Conservation (phyloP, 2,797 vertebrate species). For the Macroramphosus scolopax region DNA sequence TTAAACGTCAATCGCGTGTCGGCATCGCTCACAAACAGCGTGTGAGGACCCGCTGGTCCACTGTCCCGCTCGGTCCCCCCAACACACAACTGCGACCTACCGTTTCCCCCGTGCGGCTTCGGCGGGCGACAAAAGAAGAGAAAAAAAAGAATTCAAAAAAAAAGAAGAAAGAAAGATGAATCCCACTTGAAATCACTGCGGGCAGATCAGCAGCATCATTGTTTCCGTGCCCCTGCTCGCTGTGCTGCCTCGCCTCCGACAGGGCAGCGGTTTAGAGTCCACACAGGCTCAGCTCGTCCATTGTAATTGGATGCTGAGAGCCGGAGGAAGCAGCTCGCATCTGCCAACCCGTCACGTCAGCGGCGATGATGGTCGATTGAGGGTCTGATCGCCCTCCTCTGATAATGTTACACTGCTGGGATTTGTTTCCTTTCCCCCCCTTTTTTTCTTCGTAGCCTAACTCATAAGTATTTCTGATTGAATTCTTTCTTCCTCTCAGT, state of each 20-base stretch:
- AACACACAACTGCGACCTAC: constrained; percentile 43
- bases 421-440: constrained; percentile 13
- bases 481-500: constrained; percentile 23
- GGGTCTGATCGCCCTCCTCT: constrained; percentile 30
- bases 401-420: constrained; percentile 44
- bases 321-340: constrained; percentile 32
- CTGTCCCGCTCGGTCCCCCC: background rate
- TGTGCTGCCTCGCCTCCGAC: no score
- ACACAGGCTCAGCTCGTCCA: constrained; percentile 35
- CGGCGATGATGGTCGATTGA: constrained; percentile 42
- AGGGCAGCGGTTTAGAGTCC: constrained; percentile 44
- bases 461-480: constrained; percentile 55
- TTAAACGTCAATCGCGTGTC: no score
- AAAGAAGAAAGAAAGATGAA: no score
- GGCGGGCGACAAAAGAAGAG: no score
- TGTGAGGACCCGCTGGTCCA: no score
- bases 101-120: constrained; percentile 26
- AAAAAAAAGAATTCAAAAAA: no score
- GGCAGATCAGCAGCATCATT: constrained; percentile 18
- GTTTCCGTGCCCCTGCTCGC: constrained; percentile 20
- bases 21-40: constrained; percentile 1
- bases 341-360: constrained; percentile 54
- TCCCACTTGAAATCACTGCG: constrained; percentile 44
- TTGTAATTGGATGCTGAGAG: constrained; percentile 41
- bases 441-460: constrained; percentile 27